Evolutionary conservation across 2,113 vertebrate genomes (phyloP), one percentile per base, ranked within the genome.

Genomic region (Pavo muticus): DNA sequence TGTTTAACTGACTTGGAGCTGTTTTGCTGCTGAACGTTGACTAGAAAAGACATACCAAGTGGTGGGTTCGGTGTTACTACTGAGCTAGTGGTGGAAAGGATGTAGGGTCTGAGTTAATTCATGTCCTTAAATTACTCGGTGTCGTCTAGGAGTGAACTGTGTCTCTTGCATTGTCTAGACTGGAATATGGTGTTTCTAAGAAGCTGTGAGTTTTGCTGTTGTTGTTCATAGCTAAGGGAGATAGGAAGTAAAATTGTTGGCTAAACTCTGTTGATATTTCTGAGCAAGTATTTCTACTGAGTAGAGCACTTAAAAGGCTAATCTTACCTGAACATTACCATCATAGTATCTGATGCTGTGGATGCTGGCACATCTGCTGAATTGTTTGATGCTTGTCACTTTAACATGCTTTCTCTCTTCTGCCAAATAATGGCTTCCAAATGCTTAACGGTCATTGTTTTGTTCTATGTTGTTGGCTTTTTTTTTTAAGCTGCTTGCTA

Each of bases 401-500:
- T 84, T 18, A 90, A 68, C 14, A 6, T 74, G 25, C 67, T 84
- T 77, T 60, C 25, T 68, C 8, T 88, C 88, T 88, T 88, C 74
- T 94, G 72, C 60, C 47, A 83, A 83, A 40, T 88, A 83, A 94
- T 60, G 37, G 16, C 52, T 93, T 94, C 60, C 69, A 95, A 94
- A 91, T 93, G 75, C 79, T 84, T 91, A 94, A 91, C 0, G 8
- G 83, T 48, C 35, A 8, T 17, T 84, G 59, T 91, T 94, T 83
- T 87, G 48, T 90, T 95, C 52, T 54, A 14, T 29, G 52, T 54
- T 54, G 27, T 16, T 63, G 65, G 17, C 6, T 64, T 37, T 81
- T 80, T 68, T 8, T 70, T 42, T 84, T 80, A 15, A 92, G 60
- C 93, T 91, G 60, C 81, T 83, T 84, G 44, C 54, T 87, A 42